A percentile compares a stretch with the other conserved stretches of the same genome.
Conservation (phyloP, 2,888 invertebrate genomes). For the Drosophila kanekoi region DNA sequence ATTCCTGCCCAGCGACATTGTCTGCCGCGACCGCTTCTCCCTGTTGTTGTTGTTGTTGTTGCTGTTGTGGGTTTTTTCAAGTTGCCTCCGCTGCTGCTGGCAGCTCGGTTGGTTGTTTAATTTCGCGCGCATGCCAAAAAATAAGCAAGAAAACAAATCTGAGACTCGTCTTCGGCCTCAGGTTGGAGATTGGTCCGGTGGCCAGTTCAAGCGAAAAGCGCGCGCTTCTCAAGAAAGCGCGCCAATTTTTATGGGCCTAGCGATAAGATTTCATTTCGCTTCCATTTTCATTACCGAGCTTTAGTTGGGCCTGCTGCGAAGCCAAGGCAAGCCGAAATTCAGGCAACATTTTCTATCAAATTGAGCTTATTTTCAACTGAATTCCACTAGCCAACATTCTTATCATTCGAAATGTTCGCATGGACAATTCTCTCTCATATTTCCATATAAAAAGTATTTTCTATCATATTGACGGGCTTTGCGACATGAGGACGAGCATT, state of each 20-base stretch:
- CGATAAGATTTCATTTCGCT: constrained; percentile 70
- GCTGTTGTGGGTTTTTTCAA: constrained; percentile 25
- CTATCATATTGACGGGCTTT: too few relatives aligned
- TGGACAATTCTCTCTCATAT: too few relatives aligned
- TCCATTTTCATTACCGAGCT: constrained; percentile 25
- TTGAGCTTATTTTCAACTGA: not conserved
- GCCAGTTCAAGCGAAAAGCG: constrained; percentile 72
- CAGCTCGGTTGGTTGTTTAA: constrained; percentile 47
- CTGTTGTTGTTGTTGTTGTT: constrained; percentile 33
- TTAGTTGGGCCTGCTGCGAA: not conserved
- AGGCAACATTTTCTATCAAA: not conserved
- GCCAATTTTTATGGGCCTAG: constrained; percentile 73
- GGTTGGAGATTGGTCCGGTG: constrained; percentile 39
- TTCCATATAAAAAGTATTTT: too few relatives aligned
- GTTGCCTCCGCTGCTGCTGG: constrained; percentile 23
- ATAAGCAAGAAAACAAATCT: constrained; percentile 46
- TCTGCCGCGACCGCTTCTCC: constrained; percentile 34
- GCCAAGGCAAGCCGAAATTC: not conserved
- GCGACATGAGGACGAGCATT: too few relatives aligned
- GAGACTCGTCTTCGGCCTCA: constrained; percentile 49
- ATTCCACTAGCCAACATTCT: not conserved
- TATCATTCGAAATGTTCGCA: not conserved
- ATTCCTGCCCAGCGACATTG: constrained; percentile 74
- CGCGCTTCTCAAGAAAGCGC: constrained; percentile 72
- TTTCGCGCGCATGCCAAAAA: constrained; percentile 80